Base-by-base conservation (phyloP, 2,113 vertebrate species). In the Falco punctatus region DNA sequence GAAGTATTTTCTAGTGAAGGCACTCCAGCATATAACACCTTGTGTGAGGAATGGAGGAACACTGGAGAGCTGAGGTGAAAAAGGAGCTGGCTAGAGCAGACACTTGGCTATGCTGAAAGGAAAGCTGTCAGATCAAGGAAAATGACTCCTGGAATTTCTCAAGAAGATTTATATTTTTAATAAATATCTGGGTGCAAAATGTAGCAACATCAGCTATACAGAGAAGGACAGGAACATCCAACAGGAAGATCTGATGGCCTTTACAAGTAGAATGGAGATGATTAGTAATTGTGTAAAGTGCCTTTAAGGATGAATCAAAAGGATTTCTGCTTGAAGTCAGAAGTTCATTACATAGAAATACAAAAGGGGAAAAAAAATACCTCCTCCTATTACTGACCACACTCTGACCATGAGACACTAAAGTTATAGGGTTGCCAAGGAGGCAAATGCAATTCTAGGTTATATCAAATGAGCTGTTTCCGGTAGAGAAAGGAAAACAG, bases 401-500 rank as follows among this genome's bases (percentile, higher is more conserved):
- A 38, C 19, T 94, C 61, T 85, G 66, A 88, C 92, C 90, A 93
- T 80, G 74, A 82, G 62, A 91, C 38, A 72, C 54, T 33, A 13
- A 88, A 90, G 70, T 69, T 94, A 88, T 2, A 80, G 46, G 11
- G 27, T 38, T 97, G 90, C 92, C 94, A 96, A 96, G 62, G 1
- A 80, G 81, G 78, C 87, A 92, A 96, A 90, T 96, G 79, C 55
- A 77, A 62, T 83, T 93, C 88, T 89, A 95, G 64, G 67, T 88
- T 95, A 86, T 81, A 91, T 83, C 71, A 95, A 96, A 90, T 44
- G 51, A 96, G 52, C 79, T 93, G 64, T 94, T 95, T 90, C 71
- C 72, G 93, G 88, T 59, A 88, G 85, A 92, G 72, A 96, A 96
- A 93, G 82, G 55, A 80, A 90, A 86, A 57, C 67, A 88, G 72